Evolutionary conservation across 2,113 vertebrate species (phyloP).

Genomic region (Pipra filicauda): DNA sequence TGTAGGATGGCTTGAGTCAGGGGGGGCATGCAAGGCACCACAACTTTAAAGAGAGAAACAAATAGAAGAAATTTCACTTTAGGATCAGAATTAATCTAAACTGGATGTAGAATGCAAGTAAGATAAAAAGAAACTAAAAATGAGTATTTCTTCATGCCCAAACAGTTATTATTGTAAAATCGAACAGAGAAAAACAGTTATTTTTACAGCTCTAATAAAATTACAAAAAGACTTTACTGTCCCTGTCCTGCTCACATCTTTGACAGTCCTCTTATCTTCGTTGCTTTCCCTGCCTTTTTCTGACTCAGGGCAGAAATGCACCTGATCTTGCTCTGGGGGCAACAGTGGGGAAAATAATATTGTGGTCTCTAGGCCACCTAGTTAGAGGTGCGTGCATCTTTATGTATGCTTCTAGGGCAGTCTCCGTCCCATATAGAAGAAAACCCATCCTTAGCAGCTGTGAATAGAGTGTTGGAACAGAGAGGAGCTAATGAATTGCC

Average conservation of each 20-base stretch:
- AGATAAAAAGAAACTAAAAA: not conserved
- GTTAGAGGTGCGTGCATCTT: not conserved
- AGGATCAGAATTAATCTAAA: not conserved
- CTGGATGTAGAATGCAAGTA: not conserved
- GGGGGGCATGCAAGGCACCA: not conserved
- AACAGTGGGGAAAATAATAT: not conserved
- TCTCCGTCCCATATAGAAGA: not conserved
- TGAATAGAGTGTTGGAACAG: not conserved
- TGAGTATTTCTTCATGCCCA: not conserved
- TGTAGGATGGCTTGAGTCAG: not conserved
- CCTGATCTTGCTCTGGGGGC: not conserved
- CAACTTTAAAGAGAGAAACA: not conserved
- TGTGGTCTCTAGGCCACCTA: not conserved
- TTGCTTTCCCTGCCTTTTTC: not conserved
- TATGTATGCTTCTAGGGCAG: not conserved
- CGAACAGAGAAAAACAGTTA: not conserved
- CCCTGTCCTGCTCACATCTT: not conserved
- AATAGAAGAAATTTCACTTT: not conserved
- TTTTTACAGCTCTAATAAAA: not conserved
- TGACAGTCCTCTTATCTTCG: not conserved
- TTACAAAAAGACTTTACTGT: not conserved
- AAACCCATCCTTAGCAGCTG: not conserved
- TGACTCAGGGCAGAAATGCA: not conserved
- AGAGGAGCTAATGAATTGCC: constrained; percentile 36
- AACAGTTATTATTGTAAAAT: not conserved